A percentile compares a stretch with the other conserved stretches of the same genome.
Conservation (phyloP, 2,888 invertebrate species). For the Harmothoe impar region DNA sequence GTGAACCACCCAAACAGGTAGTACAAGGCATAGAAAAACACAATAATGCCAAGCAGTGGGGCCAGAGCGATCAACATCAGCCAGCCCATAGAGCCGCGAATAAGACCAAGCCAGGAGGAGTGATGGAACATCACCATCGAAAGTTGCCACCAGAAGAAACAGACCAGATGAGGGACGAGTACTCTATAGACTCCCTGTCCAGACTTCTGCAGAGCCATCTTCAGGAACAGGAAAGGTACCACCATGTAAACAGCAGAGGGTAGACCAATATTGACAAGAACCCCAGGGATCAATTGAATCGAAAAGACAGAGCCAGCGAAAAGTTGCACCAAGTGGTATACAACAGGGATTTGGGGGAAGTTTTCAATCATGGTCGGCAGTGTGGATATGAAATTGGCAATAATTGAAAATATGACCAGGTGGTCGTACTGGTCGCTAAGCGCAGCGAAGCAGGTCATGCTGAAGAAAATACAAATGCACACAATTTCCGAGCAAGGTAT, state of each 20-base stretch:
- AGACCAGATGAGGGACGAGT: constrained; percentile 93
- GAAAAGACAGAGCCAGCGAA: constrained; percentile 74
- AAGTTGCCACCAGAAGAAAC: constrained; percentile 92
- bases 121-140: constrained; percentile 92
- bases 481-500: constrained; percentile 93
- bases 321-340: constrained; percentile 73
- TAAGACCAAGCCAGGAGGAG: constrained; percentile 86
- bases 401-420: constrained; percentile 77
- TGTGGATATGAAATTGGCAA: constrained; percentile 86
- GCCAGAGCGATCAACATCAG: constrained; percentile 76
- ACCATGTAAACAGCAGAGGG: constrained; percentile 83
- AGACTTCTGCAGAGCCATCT: constrained; percentile 89
- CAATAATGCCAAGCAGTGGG: constrained; percentile 74
- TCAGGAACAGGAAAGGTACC: constrained; percentile 91
- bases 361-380: constrained; percentile 87
- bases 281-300: constrained; percentile 75
- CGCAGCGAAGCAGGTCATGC: constrained; percentile 79
- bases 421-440: constrained; percentile 80
- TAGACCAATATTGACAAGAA: constrained; percentile 79
- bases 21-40: constrained; percentile 73
- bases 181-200: constrained; percentile 93
- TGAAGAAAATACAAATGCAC: constrained; percentile 83
- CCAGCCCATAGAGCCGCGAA: constrained; percentile 79
- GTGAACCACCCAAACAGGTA: constrained; percentile 72
- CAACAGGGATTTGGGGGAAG: constrained; percentile 76